Base-by-base conservation (phyloP, 2,797 vertebrate genomes). In the Martes flavigula region DNA sequence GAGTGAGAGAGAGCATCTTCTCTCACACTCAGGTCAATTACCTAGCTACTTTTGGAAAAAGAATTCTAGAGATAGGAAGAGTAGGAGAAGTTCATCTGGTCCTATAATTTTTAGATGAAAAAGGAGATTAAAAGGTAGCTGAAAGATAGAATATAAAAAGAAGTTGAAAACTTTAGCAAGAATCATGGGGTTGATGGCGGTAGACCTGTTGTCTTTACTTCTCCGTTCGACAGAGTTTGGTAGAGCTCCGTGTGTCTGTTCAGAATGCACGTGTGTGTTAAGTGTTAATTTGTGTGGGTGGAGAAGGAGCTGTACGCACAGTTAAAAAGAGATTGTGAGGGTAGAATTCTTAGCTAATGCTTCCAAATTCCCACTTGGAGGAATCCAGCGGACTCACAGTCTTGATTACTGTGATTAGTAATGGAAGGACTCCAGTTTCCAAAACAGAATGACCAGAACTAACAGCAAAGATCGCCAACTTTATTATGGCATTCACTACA, bases 21-120 rank as follows among this genome's bases (percentile, higher is more conserved):
- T 32, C 35, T 43, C 62, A 84, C 11, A 84, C 8, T 77, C 0
- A 1, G 66, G 81, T 91, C 70, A 79, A 40, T 51, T 32, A 62
- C 27, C 46, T 32, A 51, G 17, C 1, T 81, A 94, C 81, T 77
- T 66, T 51, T 27, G 30, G 91, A 9, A 62, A 83, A 94, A 92
- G 0, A 58, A 58, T 51, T 91, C 90, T 88, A 94, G 25, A 94
- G n/a, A 18, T 54, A 35, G 73, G 89, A 93, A 68, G 48, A 30
- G 23, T 12, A 89, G 30, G 60, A 64, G 51, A 51, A 56, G 32
- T 35, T 40, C 72, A 90, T 78, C 13, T 64, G 56, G 23, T 27
- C 66, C 13, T 82, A 15, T 14, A 40, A 78, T 48, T 95, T 95
- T 90, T 87, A 72, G 38, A 30, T 78, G 35, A 64, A 88, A 72